Base-by-base conservation (phyloP, 2,113 vertebrate species). In the Chaenogobius annularis region DNA sequence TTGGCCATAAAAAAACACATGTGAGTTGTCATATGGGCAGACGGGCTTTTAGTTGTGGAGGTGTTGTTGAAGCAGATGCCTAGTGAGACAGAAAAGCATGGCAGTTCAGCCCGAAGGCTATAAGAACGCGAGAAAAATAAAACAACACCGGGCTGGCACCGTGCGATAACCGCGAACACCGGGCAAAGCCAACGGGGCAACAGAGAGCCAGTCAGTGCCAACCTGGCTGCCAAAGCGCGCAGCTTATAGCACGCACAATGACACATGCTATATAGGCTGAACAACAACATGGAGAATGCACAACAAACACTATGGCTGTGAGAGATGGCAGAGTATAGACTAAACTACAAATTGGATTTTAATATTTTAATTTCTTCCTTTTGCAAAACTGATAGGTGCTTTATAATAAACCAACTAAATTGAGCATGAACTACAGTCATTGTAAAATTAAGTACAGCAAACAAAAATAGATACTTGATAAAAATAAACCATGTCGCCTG, bases 121-220 rank as follows among this genome's bases (percentile, higher is more conserved):
- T 10, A 68, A 43, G 69, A 81, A 70, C 50, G 10, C 70, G 68
- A 75, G 78, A 75, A 85, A 87, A 76, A 56, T 23, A 23, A 56
- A 56, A 69, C 20, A 63, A 68, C 79, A 52, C 78, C 70, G 44
- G 48, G 77, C 87, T 91, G 85, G 73, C 4, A 26, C 77, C 19
- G 74, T 43, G 73, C 79, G 87, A 91, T 91, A 90, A 90, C 81
- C 80, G 67, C 66, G 68, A 46, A 68, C 74, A 73, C 70, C 66
- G 43, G 26, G 48, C 68, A 65, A 64, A 40, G 74, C 50, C 62
- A 77, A 65, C 65, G 44, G 73, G 71, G 50, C 55, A 73, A 74
- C 0, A 9, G 59, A 76, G 65, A 61, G 20, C 56, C 0, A 0
- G 31, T 70, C 52, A 70, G 22, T 14, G 50, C 66, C 73, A 76